A percentile compares a stretch with the other conserved stretches of the same genome.
Evolutionary conservation across 2,797 vertebrate genomes (phyloP).

Genomic region (Chromis chromis): DNA sequence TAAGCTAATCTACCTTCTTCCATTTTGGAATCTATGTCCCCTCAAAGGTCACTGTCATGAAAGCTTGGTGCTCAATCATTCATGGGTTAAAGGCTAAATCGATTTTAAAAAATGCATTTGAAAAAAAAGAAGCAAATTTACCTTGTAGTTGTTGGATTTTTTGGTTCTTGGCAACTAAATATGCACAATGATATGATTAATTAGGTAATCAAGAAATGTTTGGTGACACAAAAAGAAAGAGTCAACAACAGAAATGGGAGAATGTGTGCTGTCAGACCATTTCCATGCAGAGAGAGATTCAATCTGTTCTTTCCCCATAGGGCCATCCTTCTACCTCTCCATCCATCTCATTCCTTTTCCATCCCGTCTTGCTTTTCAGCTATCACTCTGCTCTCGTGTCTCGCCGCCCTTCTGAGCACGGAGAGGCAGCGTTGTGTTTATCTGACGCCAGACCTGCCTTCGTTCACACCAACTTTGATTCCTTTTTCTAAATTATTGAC

Average conservation of each 20-base stretch:
- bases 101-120: no score
- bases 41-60: no score
- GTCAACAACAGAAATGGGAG: background rate
- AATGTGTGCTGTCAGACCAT: slow-evolving; percentile 23
- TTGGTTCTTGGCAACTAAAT: no score
- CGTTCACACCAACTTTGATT: slow-evolving; percentile 31
- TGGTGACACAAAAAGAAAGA: background rate
- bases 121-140: no score
- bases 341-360: slow-evolving; percentile 48
- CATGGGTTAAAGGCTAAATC: no score
- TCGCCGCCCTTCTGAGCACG: slow-evolving; percentile 17
- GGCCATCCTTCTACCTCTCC: slow-evolving; percentile 46
- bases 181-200: no score
- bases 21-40: no score
- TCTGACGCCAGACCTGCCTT: slow-evolving; percentile 27
- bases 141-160: no score
- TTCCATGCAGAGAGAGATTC: slow-evolving; percentile 28
- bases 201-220: background rate
- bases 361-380: slow-evolving; percentile 21
- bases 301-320: slow-evolving; percentile 52
- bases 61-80: no score
- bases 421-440: slow-evolving; percentile 16
- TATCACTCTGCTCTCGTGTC: slow-evolving; percentile 9
- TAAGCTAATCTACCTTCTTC: no score
- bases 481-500: slow-evolving; percentile 48